phyloP scores from a whole-genome alignment of 2,888 invertebrate genomes.

The Platycheirus albimanus region DNA sequence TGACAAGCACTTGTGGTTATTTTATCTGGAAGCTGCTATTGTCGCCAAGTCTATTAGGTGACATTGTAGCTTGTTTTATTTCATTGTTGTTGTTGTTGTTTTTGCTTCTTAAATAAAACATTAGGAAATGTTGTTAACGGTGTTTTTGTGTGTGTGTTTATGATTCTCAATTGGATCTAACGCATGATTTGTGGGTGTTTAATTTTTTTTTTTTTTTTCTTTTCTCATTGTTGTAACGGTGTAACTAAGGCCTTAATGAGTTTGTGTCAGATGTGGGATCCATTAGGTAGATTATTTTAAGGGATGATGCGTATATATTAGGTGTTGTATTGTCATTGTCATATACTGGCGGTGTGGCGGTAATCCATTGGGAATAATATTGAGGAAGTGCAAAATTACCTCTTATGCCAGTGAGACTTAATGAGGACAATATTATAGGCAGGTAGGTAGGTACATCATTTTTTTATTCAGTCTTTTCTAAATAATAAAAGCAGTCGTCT shows the following conservation, averaged over 20 bases:
- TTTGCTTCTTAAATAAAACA: slow-evolving; percentile 50
- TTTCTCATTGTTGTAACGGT: neutral
- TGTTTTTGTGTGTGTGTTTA: slow-evolving; percentile 34
- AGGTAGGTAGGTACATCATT: neutral
- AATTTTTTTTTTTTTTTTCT: neutral
- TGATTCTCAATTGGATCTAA: slow-evolving; percentile 23
- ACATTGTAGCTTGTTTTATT: slow-evolving; percentile 43
- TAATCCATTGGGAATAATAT: slow-evolving; percentile 26
- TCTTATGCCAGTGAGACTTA: slow-evolving; percentile 8
- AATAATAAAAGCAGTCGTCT: slow-evolving; percentile 51
- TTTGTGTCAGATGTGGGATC: slow-evolving; percentile 28
- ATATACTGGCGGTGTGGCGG: neutral
- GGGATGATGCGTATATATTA: slow-evolving; percentile 23
- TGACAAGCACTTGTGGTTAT: slow-evolving; percentile 61
- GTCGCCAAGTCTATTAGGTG: slow-evolving; percentile 55
- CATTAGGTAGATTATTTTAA: slow-evolving; percentile 43
- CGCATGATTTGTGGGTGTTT: slow-evolving; percentile 46
- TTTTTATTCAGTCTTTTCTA: slow-evolving; percentile 11
- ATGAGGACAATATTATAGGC: neutral
- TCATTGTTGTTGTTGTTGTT: slow-evolving; percentile 28
- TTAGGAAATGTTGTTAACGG: slow-evolving; percentile 22
- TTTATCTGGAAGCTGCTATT: slow-evolving; percentile 39
- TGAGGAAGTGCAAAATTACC: slow-evolving; percentile 26
- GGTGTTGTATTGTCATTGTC: neutral
- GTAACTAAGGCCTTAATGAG: slow-evolving; percentile 48